Conservation (phyloP, 1,140 invertebrate genomes). For the Ceratina australensis region DNA sequence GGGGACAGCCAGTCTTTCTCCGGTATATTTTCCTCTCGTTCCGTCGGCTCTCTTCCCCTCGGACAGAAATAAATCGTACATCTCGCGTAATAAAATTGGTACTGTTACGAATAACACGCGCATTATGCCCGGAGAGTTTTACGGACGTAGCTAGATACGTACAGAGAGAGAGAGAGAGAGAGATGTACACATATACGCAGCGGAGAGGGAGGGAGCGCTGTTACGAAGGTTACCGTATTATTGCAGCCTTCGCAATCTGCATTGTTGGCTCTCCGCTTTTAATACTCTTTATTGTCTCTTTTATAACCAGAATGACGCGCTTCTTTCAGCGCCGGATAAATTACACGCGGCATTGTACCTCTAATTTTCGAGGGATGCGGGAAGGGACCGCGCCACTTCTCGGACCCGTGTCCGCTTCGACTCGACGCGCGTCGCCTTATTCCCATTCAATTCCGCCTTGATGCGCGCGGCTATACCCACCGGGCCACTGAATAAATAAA, state of each 20-base stretch:
- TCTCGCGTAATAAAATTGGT: conserved; percentile 64
- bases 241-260: conserved; percentile 68
- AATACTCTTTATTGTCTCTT: conserved; percentile 69
- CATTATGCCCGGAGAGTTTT: conserved; percentile 63
- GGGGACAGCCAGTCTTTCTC: background rate
- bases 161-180: too few relatives aligned
- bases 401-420: conserved; percentile 23
- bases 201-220: conserved; percentile 22
- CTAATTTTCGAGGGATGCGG: conserved; percentile 59
- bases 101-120: conserved; percentile 63
- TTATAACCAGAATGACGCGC: conserved; percentile 67
- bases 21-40: background rate
- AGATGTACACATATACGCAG: too few relatives aligned
- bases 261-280: conserved; percentile 67
- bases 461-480: conserved; percentile 15
- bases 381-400: conserved; percentile 30
- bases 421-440: background rate
- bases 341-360: conserved; percentile 65
- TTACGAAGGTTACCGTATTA: conserved; percentile 69
- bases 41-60: background rate
- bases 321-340: conserved; percentile 67
- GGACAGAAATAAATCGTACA: conserved; percentile 56
- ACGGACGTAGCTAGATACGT: conserved; percentile 41
- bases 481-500: conserved; percentile 30
- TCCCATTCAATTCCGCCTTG: conserved; percentile 19